phyloP scores from a whole-genome alignment of 2,113 vertebrate genomes.

The Cnemophilus loriae region DNA sequence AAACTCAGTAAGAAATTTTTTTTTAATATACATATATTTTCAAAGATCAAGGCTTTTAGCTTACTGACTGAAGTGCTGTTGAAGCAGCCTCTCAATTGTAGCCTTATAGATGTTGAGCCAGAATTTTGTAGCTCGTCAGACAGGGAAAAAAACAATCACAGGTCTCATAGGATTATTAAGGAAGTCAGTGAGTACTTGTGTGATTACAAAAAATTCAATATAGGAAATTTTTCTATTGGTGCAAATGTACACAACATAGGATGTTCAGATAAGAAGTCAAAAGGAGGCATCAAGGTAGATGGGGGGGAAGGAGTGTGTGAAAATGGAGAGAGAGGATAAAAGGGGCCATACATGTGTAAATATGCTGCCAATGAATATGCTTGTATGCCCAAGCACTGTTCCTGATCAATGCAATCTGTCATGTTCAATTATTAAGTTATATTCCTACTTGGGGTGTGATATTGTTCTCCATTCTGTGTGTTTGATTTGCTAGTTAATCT shows the following conservation, averaged over 20 bases:
- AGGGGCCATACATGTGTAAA: background rate
- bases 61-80: background rate
- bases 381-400: background rate
- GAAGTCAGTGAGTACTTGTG: background rate
- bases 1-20: background rate
- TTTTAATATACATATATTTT: background rate
- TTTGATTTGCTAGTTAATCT: background rate
- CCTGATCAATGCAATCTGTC: background rate
- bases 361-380: background rate
- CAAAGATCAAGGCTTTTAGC: background rate
- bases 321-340: background rate
- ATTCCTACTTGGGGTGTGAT: background rate
- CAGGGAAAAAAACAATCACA: background rate
- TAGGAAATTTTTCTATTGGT: background rate
- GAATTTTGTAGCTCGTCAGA: background rate
- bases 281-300: background rate
- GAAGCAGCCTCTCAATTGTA: background rate
- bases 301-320: background rate
- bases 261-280: background rate
- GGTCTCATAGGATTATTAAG: background rate
- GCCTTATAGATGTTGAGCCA: background rate
- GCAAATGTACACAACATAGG: background rate
- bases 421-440: background rate
- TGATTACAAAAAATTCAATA: background rate
- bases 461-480: background rate